Evolutionary conservation across 1,140 invertebrate genomes (phyloP), one percentile per base, ranked within the genome.

Genomic region (Ostrea edulis): DNA sequence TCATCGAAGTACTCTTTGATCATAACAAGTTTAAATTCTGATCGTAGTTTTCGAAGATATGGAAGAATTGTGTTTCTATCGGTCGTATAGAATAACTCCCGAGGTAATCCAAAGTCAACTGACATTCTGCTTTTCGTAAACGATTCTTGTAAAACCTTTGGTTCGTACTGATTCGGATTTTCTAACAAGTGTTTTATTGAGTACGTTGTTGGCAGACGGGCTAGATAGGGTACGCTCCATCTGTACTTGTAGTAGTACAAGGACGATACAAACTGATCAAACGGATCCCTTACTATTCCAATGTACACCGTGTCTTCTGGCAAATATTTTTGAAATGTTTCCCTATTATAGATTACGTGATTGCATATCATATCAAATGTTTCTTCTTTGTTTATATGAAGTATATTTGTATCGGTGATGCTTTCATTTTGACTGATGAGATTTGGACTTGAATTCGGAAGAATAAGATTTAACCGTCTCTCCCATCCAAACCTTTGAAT

Each of bases 1-100:
- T 95, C 95, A 85, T 96, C 95, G 91, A 96, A 95, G 82, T 94
- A 93, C 89, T 96, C 96, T 2, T 95, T 92, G 11, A 96, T 94
- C 94, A 96, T 94, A 17, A 96, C 94, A 8, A 96, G 91, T 88
- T 95, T 93, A 90, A 96, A 96, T n/a, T 89, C 58, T 35, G 88
- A 88, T 20, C 87, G 84, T 17, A 88, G 25, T 62, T 90, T 82
- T 8, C 53, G 2, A 53, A 91, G 35, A 77, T 89, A 89, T 0
- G 58, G 35, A 7, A 88, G 20, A 22, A 89, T 85, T 7, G 81
- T 55, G 7, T 82, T 77, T 65, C 55, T 25, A 51, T 88, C 84
- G 8, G 85, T 71, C 7, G 55, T 84, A 29, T 68, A 77, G 65
- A 90, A 86, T 14, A 89, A 25, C 5, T 85, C 71, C 11, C 68